Conservation (phyloP, 35 echinoderm and acorn worm genomes). For the Chiridota heheva region DNA sequence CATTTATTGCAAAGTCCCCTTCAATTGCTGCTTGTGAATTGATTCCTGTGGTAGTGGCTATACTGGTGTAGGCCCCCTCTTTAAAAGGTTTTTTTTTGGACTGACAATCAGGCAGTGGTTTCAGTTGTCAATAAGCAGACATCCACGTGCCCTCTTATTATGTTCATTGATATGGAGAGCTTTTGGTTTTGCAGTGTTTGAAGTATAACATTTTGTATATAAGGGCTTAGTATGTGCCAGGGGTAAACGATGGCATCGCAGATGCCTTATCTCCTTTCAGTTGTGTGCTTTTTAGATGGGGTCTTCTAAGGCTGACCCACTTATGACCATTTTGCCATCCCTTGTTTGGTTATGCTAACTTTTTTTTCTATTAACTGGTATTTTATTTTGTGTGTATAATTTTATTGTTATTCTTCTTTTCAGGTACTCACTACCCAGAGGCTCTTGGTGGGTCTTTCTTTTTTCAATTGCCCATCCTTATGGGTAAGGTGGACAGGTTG, state of each 20-base stretch:
- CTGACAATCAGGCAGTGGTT: conserved; percentile 41
- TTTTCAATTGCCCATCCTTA: too few relatives aligned
- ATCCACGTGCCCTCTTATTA: conserved; percentile 30
- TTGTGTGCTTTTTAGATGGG: not conserved
- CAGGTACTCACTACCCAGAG: too few relatives aligned
- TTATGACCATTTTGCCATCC: not conserved
- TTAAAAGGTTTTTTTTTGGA: conserved; percentile 29
- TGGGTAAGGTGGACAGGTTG: too few relatives aligned
- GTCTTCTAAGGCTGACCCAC: conserved; percentile 26
- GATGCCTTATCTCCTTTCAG: conserved; percentile 50
- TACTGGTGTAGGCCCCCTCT: not conserved
- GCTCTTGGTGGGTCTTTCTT: too few relatives aligned
- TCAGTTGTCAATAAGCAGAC: conserved; percentile 40
- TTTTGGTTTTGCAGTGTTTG: conserved; percentile 29
- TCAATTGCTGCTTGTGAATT: conserved; percentile 47
- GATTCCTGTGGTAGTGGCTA: conserved; percentile 30
- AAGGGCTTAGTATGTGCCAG: conserved; percentile 25
- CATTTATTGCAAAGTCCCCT: not conserved
- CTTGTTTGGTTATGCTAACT: not conserved
- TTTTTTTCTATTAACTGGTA: not conserved
- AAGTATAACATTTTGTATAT: conserved; percentile 11
- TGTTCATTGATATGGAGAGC: conserved; percentile 9
- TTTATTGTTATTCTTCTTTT: not conserved
- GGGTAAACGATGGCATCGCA: too few relatives aligned
- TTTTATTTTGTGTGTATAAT: not conserved